These are phyloP conservation scores for Tholera decimalis DNA, from an alignment of 2,888 invertebrate species.

Conservation along the genomic window DNA sequence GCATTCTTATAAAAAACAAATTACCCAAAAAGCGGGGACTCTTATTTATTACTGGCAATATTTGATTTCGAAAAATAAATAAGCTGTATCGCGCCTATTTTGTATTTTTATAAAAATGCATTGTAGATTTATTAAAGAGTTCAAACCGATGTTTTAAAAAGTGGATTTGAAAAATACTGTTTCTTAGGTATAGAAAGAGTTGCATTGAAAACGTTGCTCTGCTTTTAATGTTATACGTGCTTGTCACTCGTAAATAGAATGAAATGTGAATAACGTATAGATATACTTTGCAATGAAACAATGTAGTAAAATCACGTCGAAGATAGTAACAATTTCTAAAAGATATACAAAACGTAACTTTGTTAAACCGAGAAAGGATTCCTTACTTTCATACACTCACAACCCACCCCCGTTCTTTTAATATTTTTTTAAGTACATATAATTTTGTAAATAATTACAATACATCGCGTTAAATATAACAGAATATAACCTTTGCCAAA, in stretches of 20 bases:
- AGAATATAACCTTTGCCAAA: conserved; percentile 83
- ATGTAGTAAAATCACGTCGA: conserved; percentile 55
- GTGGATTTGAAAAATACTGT: conserved; percentile 84
- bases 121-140: conserved; percentile 69
- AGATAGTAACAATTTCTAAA: conserved; percentile 67
- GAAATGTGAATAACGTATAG: conserved; percentile 64
- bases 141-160: conserved; percentile 72
- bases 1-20: conserved; percentile 79
- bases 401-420: conserved; percentile 64
- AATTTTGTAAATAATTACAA: conserved; percentile 78
- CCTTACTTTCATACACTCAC: conserved; percentile 66
- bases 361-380: conserved; percentile 68
- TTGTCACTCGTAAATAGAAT: conserved; percentile 68
- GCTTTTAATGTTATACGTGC: conserved; percentile 67
- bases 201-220: conserved; percentile 77
- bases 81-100: conserved; percentile 66
- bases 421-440: conserved; percentile 60
- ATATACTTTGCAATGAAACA: conserved; percentile 53
- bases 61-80: conserved; percentile 75
- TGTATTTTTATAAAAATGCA: conserved; percentile 80
- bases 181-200: conserved; percentile 81
- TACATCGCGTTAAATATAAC: conserved; percentile 75
- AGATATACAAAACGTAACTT: conserved; percentile 71
- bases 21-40: conserved; percentile 68
- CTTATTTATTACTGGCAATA: conserved; percentile 72